Conservation (phyloP, 2,113 vertebrate species). For the Xiphophorus couchianus region DNA sequence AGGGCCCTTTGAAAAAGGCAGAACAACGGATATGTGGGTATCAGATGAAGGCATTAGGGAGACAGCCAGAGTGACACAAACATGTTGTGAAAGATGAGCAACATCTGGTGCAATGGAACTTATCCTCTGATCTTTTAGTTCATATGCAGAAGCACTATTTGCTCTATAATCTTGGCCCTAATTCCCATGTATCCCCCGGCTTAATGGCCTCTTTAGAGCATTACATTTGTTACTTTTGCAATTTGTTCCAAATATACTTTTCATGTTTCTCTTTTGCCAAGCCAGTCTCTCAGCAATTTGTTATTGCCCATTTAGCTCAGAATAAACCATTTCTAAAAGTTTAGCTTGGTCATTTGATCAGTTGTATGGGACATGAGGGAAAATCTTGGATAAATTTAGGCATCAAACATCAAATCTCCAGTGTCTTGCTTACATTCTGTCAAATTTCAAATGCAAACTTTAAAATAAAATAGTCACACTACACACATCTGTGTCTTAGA, state of each 20-base stretch:
- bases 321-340: constrained; percentile 28
- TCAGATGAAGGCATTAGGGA: constrained; percentile 73
- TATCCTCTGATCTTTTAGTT: constrained; percentile 57
- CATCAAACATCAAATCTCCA: constrained; percentile 32
- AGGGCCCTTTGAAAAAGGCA: constrained; percentile 49
- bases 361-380: constrained; percentile 46
- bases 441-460: too few species aligned
- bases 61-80: constrained; percentile 66
- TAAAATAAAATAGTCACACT: too few species aligned
- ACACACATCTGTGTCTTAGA: too few species aligned
- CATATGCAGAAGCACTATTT: constrained; percentile 40
- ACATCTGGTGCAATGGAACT: constrained; percentile 77
- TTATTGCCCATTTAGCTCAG: constrained; percentile 16
- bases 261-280: constrained; percentile 26
- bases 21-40: constrained; percentile 61
- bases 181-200: constrained; percentile 65
- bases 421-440: too few species aligned
- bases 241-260: constrained; percentile 49
- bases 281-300: constrained; percentile 4
- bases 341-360: constrained; percentile 32
- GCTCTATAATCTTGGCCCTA: constrained; percentile 72
- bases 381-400: constrained; percentile 38
- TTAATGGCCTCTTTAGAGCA: constrained; percentile 76
- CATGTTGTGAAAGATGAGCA: constrained; percentile 77
- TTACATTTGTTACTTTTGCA: constrained; percentile 63